These are phyloP conservation scores for Alloplasta piceator DNA, from an alignment of 2,888 invertebrate species.

Conservation along the genomic window DNA sequence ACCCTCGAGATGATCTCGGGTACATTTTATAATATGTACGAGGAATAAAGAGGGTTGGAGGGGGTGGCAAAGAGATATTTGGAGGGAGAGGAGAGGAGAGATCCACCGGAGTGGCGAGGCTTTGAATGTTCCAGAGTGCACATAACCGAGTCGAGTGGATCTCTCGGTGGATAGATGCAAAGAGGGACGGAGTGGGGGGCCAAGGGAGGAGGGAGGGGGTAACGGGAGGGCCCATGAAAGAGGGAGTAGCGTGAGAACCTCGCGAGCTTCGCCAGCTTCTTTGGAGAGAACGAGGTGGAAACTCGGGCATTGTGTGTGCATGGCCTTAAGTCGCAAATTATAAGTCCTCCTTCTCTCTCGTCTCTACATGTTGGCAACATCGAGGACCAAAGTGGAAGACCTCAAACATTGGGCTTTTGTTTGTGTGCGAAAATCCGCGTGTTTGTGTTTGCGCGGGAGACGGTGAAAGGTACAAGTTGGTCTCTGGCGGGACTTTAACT, in stretches of 20 bases:
- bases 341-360: conserved; percentile 39
- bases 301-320: conserved; percentile 30
- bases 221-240: not conserved
- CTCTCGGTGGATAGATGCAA: too few relatives aligned
- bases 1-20: too few relatives aligned
- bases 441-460: not conserved
- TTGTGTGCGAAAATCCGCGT: too few relatives aligned
- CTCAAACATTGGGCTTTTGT: not conserved
- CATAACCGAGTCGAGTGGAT: not conserved
- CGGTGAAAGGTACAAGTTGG: conserved; percentile 2
- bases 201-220: not conserved
- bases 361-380: conserved; percentile 1
- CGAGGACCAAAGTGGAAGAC: conserved; percentile 7
- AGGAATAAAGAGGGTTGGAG: too few relatives aligned
- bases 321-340: conserved; percentile 49
- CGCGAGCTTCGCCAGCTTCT: conserved; percentile 50
- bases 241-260: conserved; percentile 53
- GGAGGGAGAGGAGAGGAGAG: too few relatives aligned
- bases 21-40: too few relatives aligned
- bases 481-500: not conserved
- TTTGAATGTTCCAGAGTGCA: too few relatives aligned
- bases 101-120: too few relatives aligned
- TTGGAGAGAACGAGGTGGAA: conserved; percentile 13
- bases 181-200: not conserved
- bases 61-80: too few relatives aligned